phyloP scores from a whole-genome alignment of 2,113 vertebrate species.

The Dryoscopus gambensis region DNA sequence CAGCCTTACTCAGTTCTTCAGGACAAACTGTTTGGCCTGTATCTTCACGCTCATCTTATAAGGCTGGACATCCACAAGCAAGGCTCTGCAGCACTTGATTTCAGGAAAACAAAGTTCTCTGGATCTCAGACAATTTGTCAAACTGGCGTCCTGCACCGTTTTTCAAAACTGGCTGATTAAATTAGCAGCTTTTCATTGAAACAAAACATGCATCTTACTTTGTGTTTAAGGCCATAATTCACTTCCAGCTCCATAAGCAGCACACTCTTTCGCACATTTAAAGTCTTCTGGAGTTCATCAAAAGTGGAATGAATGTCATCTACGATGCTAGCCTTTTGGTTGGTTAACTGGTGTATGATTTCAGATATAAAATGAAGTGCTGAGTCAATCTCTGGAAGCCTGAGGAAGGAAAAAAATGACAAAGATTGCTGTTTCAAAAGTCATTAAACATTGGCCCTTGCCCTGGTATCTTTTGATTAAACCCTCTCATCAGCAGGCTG shows the following conservation, averaged over 20 bases:
- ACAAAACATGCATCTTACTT: conserved; percentile 75
- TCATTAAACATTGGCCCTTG: conserved; percentile 2
- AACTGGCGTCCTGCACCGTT: neutral
- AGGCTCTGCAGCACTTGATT: neutral
- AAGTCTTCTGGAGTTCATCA: conserved; percentile 93
- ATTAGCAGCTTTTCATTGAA: neutral
- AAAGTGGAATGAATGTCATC: conserved; percentile 91
- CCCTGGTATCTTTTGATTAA: neutral
- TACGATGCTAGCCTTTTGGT: conserved; percentile 91
- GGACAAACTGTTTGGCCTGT: neutral
- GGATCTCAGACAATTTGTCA: neutral
- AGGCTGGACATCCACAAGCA: neutral
- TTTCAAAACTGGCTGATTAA: neutral
- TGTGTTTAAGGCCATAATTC: conserved; percentile 97
- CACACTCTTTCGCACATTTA: conserved; percentile 94
- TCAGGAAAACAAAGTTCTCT: neutral
- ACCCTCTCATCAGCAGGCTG: neutral
- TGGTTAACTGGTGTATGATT: conserved; percentile 93
- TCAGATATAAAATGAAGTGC: conserved; percentile 91
- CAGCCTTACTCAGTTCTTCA: neutral
- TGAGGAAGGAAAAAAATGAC: conserved; percentile 59
- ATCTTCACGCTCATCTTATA: neutral
- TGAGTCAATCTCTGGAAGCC: conserved; percentile 95
- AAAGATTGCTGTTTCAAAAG: conserved; percentile 21
- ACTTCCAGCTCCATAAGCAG: conserved; percentile 98